Evolutionary conservation across 2,113 vertebrate species (phyloP), one percentile per base, ranked within the genome.

Genomic region (Forbesichthys papilliferus): DNA sequence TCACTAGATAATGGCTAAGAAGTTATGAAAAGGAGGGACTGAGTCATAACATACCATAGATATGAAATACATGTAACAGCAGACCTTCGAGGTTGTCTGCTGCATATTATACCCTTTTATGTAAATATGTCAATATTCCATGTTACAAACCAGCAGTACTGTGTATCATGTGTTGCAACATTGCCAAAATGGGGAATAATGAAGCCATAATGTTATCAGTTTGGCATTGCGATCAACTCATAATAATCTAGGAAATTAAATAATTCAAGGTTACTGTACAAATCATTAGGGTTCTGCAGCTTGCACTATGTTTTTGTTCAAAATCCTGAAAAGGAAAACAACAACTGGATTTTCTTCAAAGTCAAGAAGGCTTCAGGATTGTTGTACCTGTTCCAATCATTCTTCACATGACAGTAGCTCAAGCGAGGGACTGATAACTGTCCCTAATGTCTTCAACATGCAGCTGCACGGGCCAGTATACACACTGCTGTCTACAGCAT

Each of bases 131-230:
- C 83, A 86, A 81, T 61, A 56, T 73, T 84, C 81, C 77, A 71
- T 74, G 83, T 77, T 86, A 87, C 80, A 84, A 89, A 86, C 80
- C 88, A 91, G 74, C 91, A 86, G 76, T 87, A 81, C 83, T 89
- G 87, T 84, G 84, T 73, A 80, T 75, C 58, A 66, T 86, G 81
- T 83, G 81, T 61, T 69, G 61, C 76, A 68, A 53, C 66, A 69
- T 83, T 82, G 86, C 88, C 87, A 91, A 87, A 68, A 84, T 78
- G 72, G 82, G 74, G 75, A 87, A 66, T 64, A 64, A 64, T 72
- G 48, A 85, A 76, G 79, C 79, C 69, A 86, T 82, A 75, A 66
- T 61, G 74, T 80, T 27, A 86, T 89, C 85, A 86, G 80, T 84
- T 68, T 68, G 76, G 60, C 47, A 14, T 48, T 76, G 64, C 86